Conservation (phyloP, 1,140 invertebrate genomes). For the Cepaea nemoralis region DNA sequence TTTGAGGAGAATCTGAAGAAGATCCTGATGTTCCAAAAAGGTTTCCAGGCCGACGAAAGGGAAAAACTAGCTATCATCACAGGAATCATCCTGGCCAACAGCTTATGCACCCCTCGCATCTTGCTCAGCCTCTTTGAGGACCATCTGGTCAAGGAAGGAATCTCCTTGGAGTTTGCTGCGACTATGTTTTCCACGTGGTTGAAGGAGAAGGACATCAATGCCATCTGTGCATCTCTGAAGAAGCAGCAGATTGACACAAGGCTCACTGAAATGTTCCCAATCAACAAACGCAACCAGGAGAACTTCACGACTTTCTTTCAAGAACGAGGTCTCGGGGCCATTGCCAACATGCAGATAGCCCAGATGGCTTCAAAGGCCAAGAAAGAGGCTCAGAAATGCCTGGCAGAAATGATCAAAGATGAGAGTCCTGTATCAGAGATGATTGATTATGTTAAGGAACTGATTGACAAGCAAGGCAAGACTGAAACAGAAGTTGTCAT, state of each 20-base stretch:
- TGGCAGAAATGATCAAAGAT: constrained; percentile 87
- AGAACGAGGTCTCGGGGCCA: constrained; percentile 86
- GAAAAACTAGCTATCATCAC: constrained; percentile 93
- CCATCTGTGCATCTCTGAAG: constrained; percentile 87
- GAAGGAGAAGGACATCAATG: constrained; percentile 88
- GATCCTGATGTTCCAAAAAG: constrained; percentile 94
- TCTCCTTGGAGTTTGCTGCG: constrained; percentile 90
- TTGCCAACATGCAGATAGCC: constrained; percentile 84
- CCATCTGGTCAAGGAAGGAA: constrained; percentile 90
- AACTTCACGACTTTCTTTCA: constrained; percentile 87
- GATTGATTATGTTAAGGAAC: constrained; percentile 79
- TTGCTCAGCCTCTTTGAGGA: constrained; percentile 78
- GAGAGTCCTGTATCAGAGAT: constrained; percentile 76
- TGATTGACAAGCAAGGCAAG: constrained; percentile 84
- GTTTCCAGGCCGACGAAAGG: constrained; percentile 88
- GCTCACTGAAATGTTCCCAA: constrained; percentile 86
- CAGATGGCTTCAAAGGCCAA: constrained; percentile 86
- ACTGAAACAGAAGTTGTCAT: constrained; percentile 89
- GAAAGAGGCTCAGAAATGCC: constrained; percentile 81
- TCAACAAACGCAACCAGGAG: constrained; percentile 91
- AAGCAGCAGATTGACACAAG: constrained; percentile 88
- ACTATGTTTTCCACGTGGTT: constrained; percentile 93
- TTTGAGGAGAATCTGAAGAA: constrained; percentile 95
- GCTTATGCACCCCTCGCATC: constrained; percentile 87
- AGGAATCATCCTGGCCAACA: constrained; percentile 89